phyloP scores from a whole-genome alignment of 1,140 invertebrate species.

The Neodiprion fabricii region DNA sequence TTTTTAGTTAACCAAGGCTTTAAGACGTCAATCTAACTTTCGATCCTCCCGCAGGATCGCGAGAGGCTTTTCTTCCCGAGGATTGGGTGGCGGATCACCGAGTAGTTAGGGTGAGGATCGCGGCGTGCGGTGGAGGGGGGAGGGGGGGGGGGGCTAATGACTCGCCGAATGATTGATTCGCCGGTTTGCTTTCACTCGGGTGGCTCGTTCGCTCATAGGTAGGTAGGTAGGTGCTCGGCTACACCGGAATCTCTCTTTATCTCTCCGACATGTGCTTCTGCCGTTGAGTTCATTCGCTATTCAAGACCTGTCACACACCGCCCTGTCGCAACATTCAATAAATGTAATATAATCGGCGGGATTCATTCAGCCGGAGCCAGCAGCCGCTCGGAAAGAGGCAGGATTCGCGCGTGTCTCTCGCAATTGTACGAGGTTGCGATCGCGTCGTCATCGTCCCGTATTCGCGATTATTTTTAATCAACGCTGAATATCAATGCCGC shows the following conservation, averaged over 20 bases:
- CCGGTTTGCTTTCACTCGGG: conserved; percentile 47
- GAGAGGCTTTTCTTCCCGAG: too few species aligned
- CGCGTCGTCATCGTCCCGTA: conserved; percentile 12
- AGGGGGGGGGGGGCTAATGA: conserved; percentile 47
- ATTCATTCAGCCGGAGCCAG: conserved; percentile 31
- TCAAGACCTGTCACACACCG: conserved; percentile 36
- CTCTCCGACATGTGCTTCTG: conserved; percentile 31
- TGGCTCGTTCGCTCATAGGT: conserved; percentile 36
- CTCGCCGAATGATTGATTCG: conserved; percentile 58
- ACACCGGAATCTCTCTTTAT: conserved; percentile 31
- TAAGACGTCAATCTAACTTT: too few species aligned
- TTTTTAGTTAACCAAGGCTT: too few species aligned
- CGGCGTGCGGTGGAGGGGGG: neutral
- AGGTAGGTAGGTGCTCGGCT: conserved; percentile 36
- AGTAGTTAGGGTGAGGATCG: conserved; percentile 8
- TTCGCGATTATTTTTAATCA: neutral
- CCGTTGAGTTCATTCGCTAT: conserved; percentile 47
- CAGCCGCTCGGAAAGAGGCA: conserved; percentile 9
- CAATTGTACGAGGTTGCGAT: neutral
- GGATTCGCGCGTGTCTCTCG: conserved; percentile 8
- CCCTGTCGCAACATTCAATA: conserved; percentile 36
- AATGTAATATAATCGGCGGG: conserved; percentile 38
- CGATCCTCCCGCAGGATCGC: too few species aligned
- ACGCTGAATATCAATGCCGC: too few species aligned
- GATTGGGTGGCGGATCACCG: neutral